Evolutionary conservation across 2,888 invertebrate genomes (phyloP).

Genomic region (Epinotia nisella): DNA sequence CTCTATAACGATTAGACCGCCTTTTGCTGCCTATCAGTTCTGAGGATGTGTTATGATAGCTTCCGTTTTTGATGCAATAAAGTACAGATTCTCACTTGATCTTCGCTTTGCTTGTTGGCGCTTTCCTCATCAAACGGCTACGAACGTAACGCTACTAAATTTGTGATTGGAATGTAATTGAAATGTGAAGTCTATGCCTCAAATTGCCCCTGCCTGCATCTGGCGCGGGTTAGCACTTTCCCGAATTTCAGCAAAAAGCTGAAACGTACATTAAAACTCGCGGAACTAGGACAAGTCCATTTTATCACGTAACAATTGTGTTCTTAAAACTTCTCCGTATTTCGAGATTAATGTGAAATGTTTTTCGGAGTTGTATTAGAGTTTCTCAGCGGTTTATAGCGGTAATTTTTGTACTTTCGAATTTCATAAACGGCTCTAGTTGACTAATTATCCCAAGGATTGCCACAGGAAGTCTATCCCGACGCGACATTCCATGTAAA

Average conservation of each 20-base stretch:
- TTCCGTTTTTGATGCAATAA: too few species aligned
- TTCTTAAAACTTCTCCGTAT: constrained; percentile 55
- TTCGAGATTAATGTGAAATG: constrained; percentile 55
- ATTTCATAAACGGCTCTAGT: constrained; percentile 7
- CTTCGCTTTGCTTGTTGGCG: too few species aligned
- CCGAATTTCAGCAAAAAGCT: constrained; percentile 48
- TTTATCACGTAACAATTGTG: constrained; percentile 61
- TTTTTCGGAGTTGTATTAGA: constrained; percentile 48
- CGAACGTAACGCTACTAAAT: too few species aligned
- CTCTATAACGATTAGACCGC: too few species aligned
- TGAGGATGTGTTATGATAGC: too few species aligned
- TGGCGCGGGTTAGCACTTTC: constrained; percentile 23
- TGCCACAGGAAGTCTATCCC: too few species aligned
- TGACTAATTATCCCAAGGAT: too few species aligned
- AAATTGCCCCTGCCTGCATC: background rate
- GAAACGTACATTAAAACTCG: constrained; percentile 51
- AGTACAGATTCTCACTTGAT: too few species aligned
- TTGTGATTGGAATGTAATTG: too few species aligned
- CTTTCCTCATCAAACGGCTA: background rate
- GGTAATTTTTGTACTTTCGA: background rate
- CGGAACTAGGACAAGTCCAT: constrained; percentile 65
- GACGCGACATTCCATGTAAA: too few species aligned
- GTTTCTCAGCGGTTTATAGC: background rate
- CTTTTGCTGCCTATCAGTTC: too few species aligned
- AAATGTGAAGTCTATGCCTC: constrained; percentile 1